phyloP scores from a whole-genome alignment of 2,113 vertebrate species.

The Girardinichthys multiradiatus region DNA sequence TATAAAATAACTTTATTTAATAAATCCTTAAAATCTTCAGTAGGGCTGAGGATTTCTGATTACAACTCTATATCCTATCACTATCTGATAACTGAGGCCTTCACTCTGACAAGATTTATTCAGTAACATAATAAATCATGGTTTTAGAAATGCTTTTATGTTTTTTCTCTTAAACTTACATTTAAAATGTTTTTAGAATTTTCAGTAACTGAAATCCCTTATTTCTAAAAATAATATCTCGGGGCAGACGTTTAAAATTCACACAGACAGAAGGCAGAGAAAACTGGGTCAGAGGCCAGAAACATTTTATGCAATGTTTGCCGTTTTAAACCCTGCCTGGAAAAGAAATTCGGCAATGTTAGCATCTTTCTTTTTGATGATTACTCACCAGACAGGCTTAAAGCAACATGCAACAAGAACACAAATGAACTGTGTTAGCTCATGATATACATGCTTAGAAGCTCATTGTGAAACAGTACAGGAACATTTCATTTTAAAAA shows the following conservation, averaged over 20 bases:
- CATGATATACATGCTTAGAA: neutral
- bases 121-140: no score
- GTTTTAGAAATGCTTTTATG: no score
- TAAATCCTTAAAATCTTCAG: no score
- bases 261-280: neutral
- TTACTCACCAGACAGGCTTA: neutral
- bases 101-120: no score
- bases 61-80: no score
- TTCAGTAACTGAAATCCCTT: no score
- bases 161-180: no score
- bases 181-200: no score
- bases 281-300: neutral
- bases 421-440: neutral
- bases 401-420: neutral
- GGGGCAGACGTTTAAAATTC: neutral
- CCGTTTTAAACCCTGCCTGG: neutral
- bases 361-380: neutral
- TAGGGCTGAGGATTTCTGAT: no score
- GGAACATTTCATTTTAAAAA: neutral
- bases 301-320: conserved; percentile 9
- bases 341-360: conserved; percentile 9
- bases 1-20: no score
- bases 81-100: no score
- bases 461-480: neutral
- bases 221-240: neutral